Evolutionary conservation across 2,113 vertebrate genomes (phyloP).

Genomic region (Pygoscelis adeliae): DNA sequence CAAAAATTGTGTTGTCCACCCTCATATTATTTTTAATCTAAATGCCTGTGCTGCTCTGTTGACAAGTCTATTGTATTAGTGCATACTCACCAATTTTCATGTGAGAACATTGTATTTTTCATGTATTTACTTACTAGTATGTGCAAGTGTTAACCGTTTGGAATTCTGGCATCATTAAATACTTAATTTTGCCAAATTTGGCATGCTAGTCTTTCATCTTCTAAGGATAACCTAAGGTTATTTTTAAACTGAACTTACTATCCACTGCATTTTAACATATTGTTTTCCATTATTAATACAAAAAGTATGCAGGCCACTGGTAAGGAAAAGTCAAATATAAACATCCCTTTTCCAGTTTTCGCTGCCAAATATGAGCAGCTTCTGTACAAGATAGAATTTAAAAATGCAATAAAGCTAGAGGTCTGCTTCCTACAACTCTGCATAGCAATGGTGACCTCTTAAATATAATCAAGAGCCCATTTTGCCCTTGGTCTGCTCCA

Average conservation of each 20-base stretch:
- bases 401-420: conserved; percentile 73
- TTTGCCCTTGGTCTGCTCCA: conserved; percentile 76
- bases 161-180: conserved; percentile 28
- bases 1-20: background rate
- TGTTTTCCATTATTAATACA: conserved; percentile 62
- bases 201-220: conserved; percentile 21
- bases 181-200: conserved; percentile 25
- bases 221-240: conserved; percentile 66
- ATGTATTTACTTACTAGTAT: conserved; percentile 10
- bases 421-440: conserved; percentile 75
- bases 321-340: conserved; percentile 45
- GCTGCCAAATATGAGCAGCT: conserved; percentile 62
- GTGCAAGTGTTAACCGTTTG: conserved; percentile 47
- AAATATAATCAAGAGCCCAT: conserved; percentile 81
- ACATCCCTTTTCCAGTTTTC: conserved; percentile 64
- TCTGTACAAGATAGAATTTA: conserved; percentile 71
- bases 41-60: conserved; percentile 51
- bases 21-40: conserved; percentile 39
- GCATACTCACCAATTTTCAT: conserved; percentile 58
- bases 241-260: conserved; percentile 63
- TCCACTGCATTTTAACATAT: conserved; percentile 40
- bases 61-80: conserved; percentile 61
- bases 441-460: conserved; percentile 79
- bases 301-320: conserved; percentile 20
- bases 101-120: conserved; percentile 41